Percentiles rank a stretch among this genome's conserved stretches.
These are phyloP conservation scores for Hirundo rustica DNA, from an alignment of 2,797 vertebrate species.

Conservation along the genomic window DNA sequence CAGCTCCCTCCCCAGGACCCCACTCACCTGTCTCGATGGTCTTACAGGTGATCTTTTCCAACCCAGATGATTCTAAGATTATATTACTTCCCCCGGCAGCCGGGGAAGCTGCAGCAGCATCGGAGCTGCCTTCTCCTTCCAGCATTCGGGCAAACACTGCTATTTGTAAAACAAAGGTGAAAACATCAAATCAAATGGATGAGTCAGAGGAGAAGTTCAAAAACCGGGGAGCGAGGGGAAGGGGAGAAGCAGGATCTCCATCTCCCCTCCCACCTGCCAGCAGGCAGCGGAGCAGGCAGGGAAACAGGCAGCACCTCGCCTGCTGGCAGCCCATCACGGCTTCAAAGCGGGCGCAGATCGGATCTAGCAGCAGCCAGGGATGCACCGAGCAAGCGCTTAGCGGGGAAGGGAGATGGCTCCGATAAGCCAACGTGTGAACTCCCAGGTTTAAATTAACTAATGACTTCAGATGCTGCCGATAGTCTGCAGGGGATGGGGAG, in stretches of 20 bases:
- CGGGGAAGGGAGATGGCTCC: conserved; percentile 29
- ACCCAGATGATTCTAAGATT: neutral
- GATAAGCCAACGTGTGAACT: conserved; percentile 56
- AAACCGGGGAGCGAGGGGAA: neutral
- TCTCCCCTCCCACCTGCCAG: conserved; percentile 42
- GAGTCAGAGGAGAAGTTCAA: conserved; percentile 51
- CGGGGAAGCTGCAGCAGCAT: neutral
- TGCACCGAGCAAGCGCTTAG: conserved; percentile 30
- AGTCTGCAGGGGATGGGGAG: conserved; percentile 67
- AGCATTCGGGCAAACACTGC: neutral
- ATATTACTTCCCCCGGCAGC: neutral
- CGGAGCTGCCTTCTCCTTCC: conserved; percentile 16
- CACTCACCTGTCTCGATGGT: conserved; percentile 23
- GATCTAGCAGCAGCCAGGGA: neutral
- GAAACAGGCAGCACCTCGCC: neutral
- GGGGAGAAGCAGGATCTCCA: conserved; percentile 7
- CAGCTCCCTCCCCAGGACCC: neutral
- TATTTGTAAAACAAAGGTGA: conserved; percentile 21
- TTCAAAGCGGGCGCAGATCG: conserved; percentile 47
- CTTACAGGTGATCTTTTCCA: conserved; percentile 5
- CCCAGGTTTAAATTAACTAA: conserved; percentile 67
- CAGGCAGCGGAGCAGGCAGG: neutral
- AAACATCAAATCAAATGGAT: conserved; percentile 12
- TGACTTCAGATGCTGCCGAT: conserved; percentile 59
- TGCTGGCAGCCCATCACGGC: conserved; percentile 14